Conservation (phyloP, 2,113 vertebrate species). For the Chlorocebus sabaeus region DNA sequence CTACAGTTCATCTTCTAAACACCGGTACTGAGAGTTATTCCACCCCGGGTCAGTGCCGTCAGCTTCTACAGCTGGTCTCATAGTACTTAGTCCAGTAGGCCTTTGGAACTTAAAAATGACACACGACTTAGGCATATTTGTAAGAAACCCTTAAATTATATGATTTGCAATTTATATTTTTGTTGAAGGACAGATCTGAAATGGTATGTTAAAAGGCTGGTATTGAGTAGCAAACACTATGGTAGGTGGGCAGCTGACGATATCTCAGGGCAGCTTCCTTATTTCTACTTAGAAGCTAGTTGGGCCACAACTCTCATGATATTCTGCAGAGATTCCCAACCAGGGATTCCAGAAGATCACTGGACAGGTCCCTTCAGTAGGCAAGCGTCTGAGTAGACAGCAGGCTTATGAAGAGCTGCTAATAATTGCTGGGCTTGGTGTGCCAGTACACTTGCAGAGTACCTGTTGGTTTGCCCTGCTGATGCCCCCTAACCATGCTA, state of each 20-base stretch:
- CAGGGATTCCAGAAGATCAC: not conserved
- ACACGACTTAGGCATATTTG: not conserved
- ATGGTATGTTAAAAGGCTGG: not conserved
- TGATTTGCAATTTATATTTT: not conserved
- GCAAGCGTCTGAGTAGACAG: too few relatives aligned
- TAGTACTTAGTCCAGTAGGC: not conserved
- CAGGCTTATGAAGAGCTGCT: not conserved
- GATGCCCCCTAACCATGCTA: not conserved
- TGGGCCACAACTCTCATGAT: not conserved
- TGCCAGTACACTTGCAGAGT: not conserved
- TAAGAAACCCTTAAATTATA: not conserved
- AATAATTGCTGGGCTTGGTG: not conserved
- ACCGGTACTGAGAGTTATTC: rapidly evolving
- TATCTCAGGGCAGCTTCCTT: not conserved
- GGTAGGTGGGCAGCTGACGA: not conserved
- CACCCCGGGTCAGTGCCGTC: not conserved
- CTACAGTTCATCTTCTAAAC: not conserved
- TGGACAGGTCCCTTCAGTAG: not conserved
- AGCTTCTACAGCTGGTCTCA: not conserved
- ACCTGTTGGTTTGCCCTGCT: not conserved
- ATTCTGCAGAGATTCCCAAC: not conserved
- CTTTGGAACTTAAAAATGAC: slow-evolving; percentile 12
- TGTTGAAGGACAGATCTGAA: not conserved
- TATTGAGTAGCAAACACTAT: not conserved
- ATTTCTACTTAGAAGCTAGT: not conserved